phyloP scores from a whole-genome alignment of 1,140 invertebrate species.

The Apolygus lucorum region DNA sequence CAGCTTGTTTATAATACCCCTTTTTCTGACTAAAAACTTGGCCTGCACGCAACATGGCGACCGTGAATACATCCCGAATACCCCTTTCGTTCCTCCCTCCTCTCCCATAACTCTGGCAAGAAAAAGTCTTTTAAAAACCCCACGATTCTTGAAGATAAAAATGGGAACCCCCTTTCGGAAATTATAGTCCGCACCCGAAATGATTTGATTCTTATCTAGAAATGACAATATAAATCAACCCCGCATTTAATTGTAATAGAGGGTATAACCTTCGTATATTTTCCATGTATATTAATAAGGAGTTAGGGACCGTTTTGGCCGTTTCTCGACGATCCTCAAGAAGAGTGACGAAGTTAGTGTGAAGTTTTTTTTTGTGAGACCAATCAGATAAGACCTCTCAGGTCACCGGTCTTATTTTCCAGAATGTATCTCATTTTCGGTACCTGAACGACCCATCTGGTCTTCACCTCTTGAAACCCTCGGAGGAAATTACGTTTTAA shows the following conservation, averaged over 20 bases:
- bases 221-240: constrained; percentile 15
- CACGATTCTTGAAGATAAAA: background rate
- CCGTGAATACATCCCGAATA: background rate
- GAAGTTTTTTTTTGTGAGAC: no score
- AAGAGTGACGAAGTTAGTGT: no score
- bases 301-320: background rate
- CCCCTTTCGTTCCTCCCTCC: background rate
- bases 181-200: constrained; percentile 2
- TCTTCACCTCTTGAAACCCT: no score
- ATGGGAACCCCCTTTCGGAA: background rate
- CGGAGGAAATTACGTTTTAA: no score
- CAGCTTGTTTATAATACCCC: background rate
- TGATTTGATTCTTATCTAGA: constrained; percentile 6
- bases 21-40: background rate
- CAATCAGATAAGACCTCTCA: no score
- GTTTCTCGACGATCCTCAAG: no score
- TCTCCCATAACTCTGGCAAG: background rate
- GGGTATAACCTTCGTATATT: background rate
- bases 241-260: background rate
- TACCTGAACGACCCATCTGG: no score
- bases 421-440: no score
- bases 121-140: background rate
- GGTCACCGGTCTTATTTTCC: no score
- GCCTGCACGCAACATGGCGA: constrained; percentile 1
- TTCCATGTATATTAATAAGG: constrained; percentile 13